These are phyloP conservation scores for Phyllotreta cruciferae DNA, from an alignment of 2,888 invertebrate species.

Conservation along the genomic window DNA sequence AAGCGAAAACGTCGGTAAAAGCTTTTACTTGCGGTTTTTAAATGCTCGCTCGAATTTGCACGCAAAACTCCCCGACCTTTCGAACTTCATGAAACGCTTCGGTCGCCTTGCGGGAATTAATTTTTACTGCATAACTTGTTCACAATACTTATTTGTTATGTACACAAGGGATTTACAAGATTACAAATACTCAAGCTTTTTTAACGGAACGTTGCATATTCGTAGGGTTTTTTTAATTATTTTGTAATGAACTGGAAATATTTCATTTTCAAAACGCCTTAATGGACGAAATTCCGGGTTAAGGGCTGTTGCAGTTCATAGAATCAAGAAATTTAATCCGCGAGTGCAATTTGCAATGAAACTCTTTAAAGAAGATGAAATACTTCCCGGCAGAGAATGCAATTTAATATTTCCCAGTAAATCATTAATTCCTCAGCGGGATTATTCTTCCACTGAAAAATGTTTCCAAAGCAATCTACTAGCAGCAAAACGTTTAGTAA, in stretches of 20 bases:
- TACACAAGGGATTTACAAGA: too few relatives aligned
- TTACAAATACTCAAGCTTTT: too few relatives aligned
- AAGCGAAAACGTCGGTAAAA: slow-evolving; percentile 25
- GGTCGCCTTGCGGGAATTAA: slow-evolving; percentile 1
- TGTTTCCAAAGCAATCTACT: background rate
- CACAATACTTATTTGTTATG: too few relatives aligned
- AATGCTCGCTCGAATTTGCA: slow-evolving; percentile 17
- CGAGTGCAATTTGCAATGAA: background rate
- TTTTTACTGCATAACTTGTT: slow-evolving; percentile 5
- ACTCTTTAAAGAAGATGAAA: slow-evolving; percentile 11
- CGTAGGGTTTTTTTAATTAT: too few relatives aligned
- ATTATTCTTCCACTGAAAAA: background rate
- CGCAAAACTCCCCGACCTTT: background rate
- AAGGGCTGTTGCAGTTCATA: slow-evolving; percentile 1
- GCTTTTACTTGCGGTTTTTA: slow-evolving; percentile 29
- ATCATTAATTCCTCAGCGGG: slow-evolving; percentile 31
- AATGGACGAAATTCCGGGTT: background rate
- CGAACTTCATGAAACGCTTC: slow-evolving; percentile 19
- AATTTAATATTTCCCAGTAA: slow-evolving; percentile 34
- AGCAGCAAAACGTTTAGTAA: background rate
- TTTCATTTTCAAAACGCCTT: background rate
- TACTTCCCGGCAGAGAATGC: slow-evolving; percentile 14
- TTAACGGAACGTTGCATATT: too few relatives aligned
- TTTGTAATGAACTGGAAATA: background rate
- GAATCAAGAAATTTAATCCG: slow-evolving; percentile 8